A percentile compares a stretch with the other conserved stretches of the same genome.
Conservation (phyloP, 2,888 invertebrate genomes). For the Quadriops clusia region DNA sequence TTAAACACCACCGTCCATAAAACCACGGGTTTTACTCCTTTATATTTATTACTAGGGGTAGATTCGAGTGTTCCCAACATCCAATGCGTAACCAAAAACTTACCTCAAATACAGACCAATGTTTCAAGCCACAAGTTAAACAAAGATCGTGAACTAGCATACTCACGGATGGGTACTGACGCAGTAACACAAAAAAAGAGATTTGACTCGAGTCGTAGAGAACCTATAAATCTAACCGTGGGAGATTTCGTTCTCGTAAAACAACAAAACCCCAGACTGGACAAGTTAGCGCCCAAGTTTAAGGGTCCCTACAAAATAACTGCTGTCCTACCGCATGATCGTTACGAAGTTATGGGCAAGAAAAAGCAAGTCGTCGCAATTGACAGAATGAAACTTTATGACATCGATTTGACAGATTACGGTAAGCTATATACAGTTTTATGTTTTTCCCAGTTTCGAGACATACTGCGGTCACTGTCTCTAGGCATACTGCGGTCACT, state of each 20-base stretch:
- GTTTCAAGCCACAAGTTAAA: no score
- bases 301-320: slow-evolving; percentile 5
- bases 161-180: slow-evolving; percentile 1
- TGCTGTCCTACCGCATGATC: slow-evolving; percentile 4
- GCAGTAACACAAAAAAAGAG: background rate
- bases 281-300: slow-evolving; percentile 3
- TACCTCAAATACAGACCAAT: no score
- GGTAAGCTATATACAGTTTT: no score
- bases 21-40: slow-evolving; percentile 9
- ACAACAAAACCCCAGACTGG: background rate
- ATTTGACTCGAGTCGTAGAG: slow-evolving; percentile 1
- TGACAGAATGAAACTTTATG: slow-evolving; percentile 1
- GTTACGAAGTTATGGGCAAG: slow-evolving; percentile 1
- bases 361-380: background rate
- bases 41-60: slow-evolving; percentile 6
- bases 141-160: no score
- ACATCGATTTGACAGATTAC: no score
- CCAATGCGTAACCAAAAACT: slow-evolving; percentile 8
- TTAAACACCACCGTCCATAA: slow-evolving; percentile 10
- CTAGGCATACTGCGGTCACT: no score
- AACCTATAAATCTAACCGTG: background rate
- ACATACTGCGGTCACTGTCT: no score
- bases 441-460: no score
- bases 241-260: slow-evolving; percentile 2
- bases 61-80: slow-evolving; percentile 6